Evolutionary conservation across 2,113 vertebrate genomes (phyloP).

Genomic region (Charina bottae): DNA sequence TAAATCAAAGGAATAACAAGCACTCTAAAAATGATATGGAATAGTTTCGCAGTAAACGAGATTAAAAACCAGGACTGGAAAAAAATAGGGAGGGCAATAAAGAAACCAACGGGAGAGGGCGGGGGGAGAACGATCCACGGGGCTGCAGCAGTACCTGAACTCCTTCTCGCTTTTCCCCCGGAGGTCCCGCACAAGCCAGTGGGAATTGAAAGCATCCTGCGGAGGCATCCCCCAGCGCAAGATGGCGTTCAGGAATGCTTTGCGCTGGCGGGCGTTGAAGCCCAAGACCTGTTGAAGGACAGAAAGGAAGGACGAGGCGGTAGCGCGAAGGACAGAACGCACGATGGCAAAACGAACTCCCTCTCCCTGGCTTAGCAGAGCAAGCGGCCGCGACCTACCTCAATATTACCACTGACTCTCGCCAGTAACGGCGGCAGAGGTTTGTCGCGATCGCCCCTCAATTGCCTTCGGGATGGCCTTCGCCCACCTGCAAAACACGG

Average conservation of each 20-base stretch:
- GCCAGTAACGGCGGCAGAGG: slow-evolving; percentile 94
- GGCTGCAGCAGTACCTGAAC: slow-evolving; percentile 79
- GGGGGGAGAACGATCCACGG: neutral
- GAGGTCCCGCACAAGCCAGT: slow-evolving; percentile 96
- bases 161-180: slow-evolving; percentile 96
- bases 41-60: too few relatives aligned
- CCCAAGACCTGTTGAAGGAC: slow-evolving; percentile 85
- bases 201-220: slow-evolving; percentile 97
- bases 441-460: slow-evolving; percentile 94
- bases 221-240: slow-evolving; percentile 99
- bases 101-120: neutral
- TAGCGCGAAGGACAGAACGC: too few relatives aligned
- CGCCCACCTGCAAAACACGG: slow-evolving; percentile 81
- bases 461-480: slow-evolving; percentile 92
- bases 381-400: slow-evolving; percentile 73
- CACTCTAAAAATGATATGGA: too few relatives aligned
- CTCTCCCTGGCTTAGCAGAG: fast-evolving
- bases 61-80: too few relatives aligned
- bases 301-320: neutral
- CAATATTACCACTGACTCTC: slow-evolving; percentile 94
- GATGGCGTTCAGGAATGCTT: slow-evolving; percentile 96
- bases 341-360: too few relatives aligned
- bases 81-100: too few relatives aligned
- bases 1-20: too few relatives aligned
- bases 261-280: slow-evolving; percentile 95